Evolutionary conservation across 2,888 invertebrate genomes (phyloP).

Genomic region (Pherbina coryleti): DNA sequence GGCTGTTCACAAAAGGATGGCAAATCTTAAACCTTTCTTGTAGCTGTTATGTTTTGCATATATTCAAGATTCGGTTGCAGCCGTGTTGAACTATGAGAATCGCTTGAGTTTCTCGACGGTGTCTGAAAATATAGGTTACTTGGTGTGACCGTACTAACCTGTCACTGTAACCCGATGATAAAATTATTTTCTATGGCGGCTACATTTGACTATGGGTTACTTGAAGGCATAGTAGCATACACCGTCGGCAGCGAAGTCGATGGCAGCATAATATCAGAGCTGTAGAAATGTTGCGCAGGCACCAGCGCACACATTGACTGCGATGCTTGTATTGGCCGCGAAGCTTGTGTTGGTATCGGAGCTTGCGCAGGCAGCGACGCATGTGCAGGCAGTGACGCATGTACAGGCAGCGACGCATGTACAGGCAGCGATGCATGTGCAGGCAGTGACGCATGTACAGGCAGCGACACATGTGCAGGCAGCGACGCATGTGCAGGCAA

Average conservation of each 20-base stretch:
- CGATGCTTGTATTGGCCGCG: no score
- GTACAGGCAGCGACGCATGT: not conserved
- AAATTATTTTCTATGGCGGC: no score
- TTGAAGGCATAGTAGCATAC: not conserved
- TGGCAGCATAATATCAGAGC: no score
- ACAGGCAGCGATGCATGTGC: not conserved
- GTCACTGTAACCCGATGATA: not conserved
- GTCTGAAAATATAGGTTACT: not conserved
- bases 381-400: not conserved
- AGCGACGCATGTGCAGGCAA: no score
- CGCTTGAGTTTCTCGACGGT: no score
- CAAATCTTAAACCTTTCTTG: slow-evolving; percentile 38
- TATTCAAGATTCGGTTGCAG: not conserved
- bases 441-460: no score
- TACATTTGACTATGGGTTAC: not conserved
- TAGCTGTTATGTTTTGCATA: not conserved
- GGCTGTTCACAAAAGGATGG: slow-evolving; percentile 39
- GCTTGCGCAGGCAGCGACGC: no score
- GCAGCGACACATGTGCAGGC: no score
- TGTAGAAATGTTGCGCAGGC: no score
- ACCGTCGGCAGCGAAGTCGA: not conserved
- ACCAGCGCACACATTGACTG: no score
- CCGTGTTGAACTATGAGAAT: not conserved
- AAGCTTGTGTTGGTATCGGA: no score
- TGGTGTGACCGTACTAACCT: not conserved